phyloP scores from a whole-genome alignment of 2,113 vertebrate species.

The Neotoma lepida region DNA sequence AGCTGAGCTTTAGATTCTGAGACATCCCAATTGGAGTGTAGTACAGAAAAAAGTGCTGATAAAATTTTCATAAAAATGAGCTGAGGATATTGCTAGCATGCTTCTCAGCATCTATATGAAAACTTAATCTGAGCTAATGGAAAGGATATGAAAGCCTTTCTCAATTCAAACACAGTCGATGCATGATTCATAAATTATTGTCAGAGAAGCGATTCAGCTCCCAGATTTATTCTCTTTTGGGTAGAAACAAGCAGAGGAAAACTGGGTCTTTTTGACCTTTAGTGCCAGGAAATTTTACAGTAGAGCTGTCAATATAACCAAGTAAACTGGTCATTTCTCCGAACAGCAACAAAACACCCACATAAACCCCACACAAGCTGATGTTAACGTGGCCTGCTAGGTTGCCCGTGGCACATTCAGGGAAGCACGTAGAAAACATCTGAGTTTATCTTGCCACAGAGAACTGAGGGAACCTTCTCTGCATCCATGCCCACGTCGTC shows the following conservation, averaged over 20 bases:
- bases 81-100: constrained; percentile 99
- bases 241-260: constrained; percentile 90
- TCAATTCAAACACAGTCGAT: constrained; percentile 98
- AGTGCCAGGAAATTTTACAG: constrained; percentile 96
- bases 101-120: constrained; percentile 99
- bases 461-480: constrained; percentile 81
- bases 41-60: constrained; percentile 98
- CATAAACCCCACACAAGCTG: constrained; percentile 86
- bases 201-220: constrained; percentile 98
- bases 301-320: constrained; percentile 96
- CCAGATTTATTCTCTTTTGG: constrained; percentile 96
- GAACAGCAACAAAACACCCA: constrained; percentile 88
- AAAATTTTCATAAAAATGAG: constrained; percentile 99
- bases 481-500: constrained; percentile 86
- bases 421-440: constrained; percentile 81
- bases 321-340: constrained; percentile 93
- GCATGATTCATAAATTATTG: constrained; percentile 99
- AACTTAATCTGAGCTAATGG: constrained; percentile 99
- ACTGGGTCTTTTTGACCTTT: constrained; percentile 95
- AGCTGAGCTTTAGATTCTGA: constrained; percentile 97
- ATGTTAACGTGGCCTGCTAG: constrained; percentile 88
- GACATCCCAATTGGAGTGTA: constrained; percentile 99
- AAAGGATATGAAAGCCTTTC: constrained; percentile 99
- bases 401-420: constrained; percentile 83
- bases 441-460: constrained; percentile 78